Evolutionary conservation across 2,888 invertebrate genomes (phyloP).

Genomic region (Morpho deidamia): DNA sequence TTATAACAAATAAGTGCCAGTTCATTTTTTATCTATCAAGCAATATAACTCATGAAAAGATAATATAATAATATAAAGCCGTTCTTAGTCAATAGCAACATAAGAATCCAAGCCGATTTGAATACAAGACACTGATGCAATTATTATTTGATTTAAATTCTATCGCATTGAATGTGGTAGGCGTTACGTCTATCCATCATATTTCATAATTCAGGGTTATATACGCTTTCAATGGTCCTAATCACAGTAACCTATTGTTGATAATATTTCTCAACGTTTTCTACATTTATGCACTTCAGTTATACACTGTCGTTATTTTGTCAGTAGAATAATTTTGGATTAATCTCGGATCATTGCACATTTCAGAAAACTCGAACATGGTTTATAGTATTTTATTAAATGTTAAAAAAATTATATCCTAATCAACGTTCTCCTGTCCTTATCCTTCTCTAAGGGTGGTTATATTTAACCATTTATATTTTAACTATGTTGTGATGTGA

Average conservation of each 20-base stretch:
- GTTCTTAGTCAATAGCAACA: conserved; percentile 13
- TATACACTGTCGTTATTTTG: conserved; percentile 6
- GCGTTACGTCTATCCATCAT: conserved; percentile 24
- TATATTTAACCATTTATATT: too few relatives aligned
- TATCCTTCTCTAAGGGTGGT: too few relatives aligned
- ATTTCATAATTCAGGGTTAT: conserved; percentile 22
- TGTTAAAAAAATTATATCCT: too few relatives aligned
- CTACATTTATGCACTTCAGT: conserved; percentile 5
- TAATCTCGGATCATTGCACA: too few relatives aligned
- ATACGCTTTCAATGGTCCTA: conserved; percentile 20
- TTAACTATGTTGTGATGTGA: too few relatives aligned
- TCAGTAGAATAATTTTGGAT: too few relatives aligned
- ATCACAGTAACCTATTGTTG: conserved; percentile 19
- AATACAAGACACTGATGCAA: conserved; percentile 24
- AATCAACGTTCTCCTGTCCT: too few relatives aligned
- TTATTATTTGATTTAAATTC: conserved; percentile 26
- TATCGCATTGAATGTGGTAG: conserved; percentile 21
- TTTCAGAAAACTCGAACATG: too few relatives aligned
- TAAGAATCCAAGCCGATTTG: conserved; percentile 18
- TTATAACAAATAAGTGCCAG: neutral
- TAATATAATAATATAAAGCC: neutral
- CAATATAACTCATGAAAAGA: conserved; percentile 1
- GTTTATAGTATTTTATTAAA: too few relatives aligned
- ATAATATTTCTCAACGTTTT: conserved; percentile 14
- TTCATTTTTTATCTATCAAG: neutral